A percentile compares a stretch with the other conserved stretches of the same genome.
phyloP scores from a whole-genome alignment of 2,797 vertebrate genomes.

The Macropodus opercularis region DNA sequence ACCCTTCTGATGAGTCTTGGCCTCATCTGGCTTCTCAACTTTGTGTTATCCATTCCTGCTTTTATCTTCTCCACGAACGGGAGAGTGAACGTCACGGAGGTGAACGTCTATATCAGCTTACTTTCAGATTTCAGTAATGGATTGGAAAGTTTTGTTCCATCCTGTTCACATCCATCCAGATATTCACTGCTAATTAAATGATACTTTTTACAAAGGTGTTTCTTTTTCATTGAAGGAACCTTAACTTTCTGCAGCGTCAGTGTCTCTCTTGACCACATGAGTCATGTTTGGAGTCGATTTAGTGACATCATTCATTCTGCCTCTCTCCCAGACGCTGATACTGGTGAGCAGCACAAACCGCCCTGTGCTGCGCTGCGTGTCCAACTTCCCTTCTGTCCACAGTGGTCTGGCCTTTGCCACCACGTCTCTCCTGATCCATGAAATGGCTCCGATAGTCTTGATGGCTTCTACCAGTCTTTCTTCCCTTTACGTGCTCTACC shows the following conservation, averaged over 20 bases:
- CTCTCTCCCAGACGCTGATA: slow-evolving; percentile 77
- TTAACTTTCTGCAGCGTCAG: too few relatives aligned
- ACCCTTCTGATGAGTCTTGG: slow-evolving; percentile 61
- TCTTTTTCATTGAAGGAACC: too few relatives aligned
- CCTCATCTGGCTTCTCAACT: slow-evolving; percentile 81
- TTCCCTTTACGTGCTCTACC: slow-evolving; percentile 81
- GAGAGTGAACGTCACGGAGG: slow-evolving; percentile 80
- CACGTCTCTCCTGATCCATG: slow-evolving; percentile 83
- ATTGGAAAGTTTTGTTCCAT: too few relatives aligned
- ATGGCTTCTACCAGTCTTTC: slow-evolving; percentile 82
- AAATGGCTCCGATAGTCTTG: slow-evolving; percentile 80
- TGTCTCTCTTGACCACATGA: too few relatives aligned
- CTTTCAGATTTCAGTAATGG: too few relatives aligned
- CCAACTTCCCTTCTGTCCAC: slow-evolving; percentile 80
- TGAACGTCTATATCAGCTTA: slow-evolving; percentile 39
- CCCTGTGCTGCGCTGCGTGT: slow-evolving; percentile 83
- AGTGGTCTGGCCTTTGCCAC: slow-evolving; percentile 81
- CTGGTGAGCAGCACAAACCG: slow-evolving; percentile 83
- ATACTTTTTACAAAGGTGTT: too few relatives aligned
- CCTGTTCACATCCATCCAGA: too few relatives aligned
- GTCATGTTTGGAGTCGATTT: neutral
- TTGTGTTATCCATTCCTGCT: slow-evolving; percentile 82
- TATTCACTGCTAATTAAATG: too few relatives aligned
- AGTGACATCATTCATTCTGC: neutral
- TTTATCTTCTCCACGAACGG: slow-evolving; percentile 79